Evolutionary conservation across 2,888 invertebrate species (phyloP), one percentile per base, ranked within the genome.

Genomic region (Tinea semifulvella): DNA sequence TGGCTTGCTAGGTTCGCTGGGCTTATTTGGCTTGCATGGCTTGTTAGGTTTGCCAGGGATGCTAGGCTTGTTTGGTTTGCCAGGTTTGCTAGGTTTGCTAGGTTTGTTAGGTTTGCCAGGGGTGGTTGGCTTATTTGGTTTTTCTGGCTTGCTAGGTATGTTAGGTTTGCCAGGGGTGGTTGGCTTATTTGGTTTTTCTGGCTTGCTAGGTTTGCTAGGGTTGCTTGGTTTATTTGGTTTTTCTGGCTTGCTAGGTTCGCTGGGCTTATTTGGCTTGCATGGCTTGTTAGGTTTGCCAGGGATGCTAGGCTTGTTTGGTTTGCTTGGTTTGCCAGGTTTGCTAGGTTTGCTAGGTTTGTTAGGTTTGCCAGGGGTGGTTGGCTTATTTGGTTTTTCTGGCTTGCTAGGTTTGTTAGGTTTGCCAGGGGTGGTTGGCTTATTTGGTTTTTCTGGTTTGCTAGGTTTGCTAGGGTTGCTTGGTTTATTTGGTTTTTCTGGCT

Each of bases 241-340:
- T 8, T 46, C 49, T 44, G 71, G 74, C 20, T 55, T 60, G 31
- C 62, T 62, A 43, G 61, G 59, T 38, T 49, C 49, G 3, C 51
- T 54, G 43, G 57, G 48, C 1, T 35, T 20, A n/a, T 22, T 28
- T 42, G 46, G 54, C 2, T 51, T 48, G 3, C 58, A 57, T 49
- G 53, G 52, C 25, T 47, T 46, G 39, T 56, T 57, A 49, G 60
- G 57, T 1, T 52, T 50, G 1, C 2, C 11, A 4, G 44, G 36
- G n/a, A 19, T 8, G 1, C 10, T 28, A 43, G 43, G 42, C 2
- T 19, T 28, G 1, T 26, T 27, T 26, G 46, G 36, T 1, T 17
- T 19, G 1, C 25, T 43, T 43, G 46, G 42, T 2, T 20, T 36
- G 26, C 5, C 11, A 3, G 43, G 28, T 1, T 11, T n/a, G 3